Base-by-base conservation (phyloP, 1,140 invertebrate genomes). In the Caenorhabditis inopinata region DNA sequence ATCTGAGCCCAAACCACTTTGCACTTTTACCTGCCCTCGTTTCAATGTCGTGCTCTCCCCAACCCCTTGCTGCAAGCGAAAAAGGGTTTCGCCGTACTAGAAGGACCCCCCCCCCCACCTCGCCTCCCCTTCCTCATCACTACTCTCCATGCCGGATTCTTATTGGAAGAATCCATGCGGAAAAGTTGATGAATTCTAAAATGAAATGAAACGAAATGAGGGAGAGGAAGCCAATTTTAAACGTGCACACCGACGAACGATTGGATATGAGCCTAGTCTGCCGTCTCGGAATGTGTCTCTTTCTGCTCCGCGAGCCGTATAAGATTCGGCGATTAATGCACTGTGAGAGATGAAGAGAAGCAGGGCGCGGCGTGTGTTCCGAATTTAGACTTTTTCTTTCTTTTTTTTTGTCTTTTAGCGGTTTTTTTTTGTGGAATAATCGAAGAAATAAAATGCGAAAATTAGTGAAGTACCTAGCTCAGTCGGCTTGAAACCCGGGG, bases 131-230 rank as follows among this genome's bases (percentile, higher is more conserved):
- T n/a, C n/a, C n/a, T n/a, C n/a, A n/a, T n/a, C n/a, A n/a, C n/a
- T n/a, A n/a, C n/a, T n/a, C n/a, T n/a, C n/a, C n/a, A n/a, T n/a
- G n/a, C n/a, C n/a, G n/a, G n/a, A n/a, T n/a, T n/a, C n/a, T n/a
- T 42, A 42, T 14, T 32, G 16, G 49, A 27, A 2, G 58, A 68
- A 68, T 68, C n/a, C 58, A 68, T n/a, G 58, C 58, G 58, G 58
- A 68, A 68, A 68, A 68, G 58, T 68, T 68, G 58, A 42, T n/a
- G n/a, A 68, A 42, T 68, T 68, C 38, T 68, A 18, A 68, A 68
- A 68, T 68, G 58, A 68, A 68, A 68, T 68, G 58, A 68, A 68
- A 68, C 32, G 58, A 68, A 42, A 58, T 58, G 51, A 32, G 51
- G 29, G 21, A 68, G 38, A 68, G 58, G 38, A 68, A 68, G 58